Conservation (phyloP, 1,140 invertebrate species). For the Chrysomallon squamiferum region DNA sequence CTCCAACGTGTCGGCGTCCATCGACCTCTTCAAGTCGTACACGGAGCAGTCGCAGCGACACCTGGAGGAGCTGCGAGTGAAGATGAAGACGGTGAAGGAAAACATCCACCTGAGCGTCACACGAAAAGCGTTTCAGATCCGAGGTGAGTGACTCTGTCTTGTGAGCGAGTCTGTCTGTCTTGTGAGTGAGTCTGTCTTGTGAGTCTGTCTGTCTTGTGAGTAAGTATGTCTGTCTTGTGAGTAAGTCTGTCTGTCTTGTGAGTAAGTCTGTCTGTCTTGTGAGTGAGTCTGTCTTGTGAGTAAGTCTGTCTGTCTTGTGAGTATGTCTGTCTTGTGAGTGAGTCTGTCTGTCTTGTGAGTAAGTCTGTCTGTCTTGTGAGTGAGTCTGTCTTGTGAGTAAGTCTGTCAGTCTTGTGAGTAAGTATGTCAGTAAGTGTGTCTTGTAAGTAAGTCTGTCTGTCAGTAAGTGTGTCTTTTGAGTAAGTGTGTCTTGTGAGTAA, state of each 20-base stretch:
- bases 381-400: not conserved
- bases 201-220: not conserved
- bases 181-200: not conserved
- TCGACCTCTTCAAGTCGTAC: conserved; percentile 32
- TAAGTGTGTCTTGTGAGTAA: not conserved
- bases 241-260: too few relatives aligned
- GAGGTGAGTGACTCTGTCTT: conserved; percentile 20
- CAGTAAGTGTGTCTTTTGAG: not conserved
- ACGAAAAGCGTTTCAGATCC: conserved; percentile 28
- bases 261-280: not conserved
- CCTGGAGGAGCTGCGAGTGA: conserved; percentile 28
- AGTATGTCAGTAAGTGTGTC: not conserved
- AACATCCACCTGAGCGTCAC: conserved; percentile 37
- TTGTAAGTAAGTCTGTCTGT: not conserved
- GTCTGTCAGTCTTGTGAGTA: not conserved
- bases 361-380: not conserved
- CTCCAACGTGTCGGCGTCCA: conserved; percentile 20
- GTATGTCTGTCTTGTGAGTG: not conserved
- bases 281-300: not conserved
- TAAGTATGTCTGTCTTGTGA: too few relatives aligned
- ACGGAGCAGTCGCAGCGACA: conserved; percentile 26
- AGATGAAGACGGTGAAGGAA: conserved; percentile 38
- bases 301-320: not conserved
- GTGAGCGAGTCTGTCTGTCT: not conserved
- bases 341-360: not conserved